A percentile compares a stretch with the other conserved stretches of the same genome.
These are phyloP conservation scores for Platycheirus albimanus DNA, from an alignment of 2,888 invertebrate genomes.

Conservation along the genomic window DNA sequence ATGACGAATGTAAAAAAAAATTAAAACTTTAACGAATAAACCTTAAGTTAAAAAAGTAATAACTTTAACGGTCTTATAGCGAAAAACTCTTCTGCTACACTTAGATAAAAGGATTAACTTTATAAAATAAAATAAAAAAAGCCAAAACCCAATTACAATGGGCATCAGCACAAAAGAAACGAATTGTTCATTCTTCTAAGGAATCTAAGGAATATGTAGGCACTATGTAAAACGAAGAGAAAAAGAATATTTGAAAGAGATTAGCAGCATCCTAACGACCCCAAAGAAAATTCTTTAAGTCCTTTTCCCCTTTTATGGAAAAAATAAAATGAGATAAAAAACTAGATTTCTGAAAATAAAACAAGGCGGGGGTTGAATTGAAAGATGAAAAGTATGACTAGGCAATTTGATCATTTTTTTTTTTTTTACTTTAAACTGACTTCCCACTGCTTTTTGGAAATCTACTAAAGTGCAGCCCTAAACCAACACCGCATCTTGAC, in stretches of 20 bases:
- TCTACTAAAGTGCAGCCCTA: slow-evolving; percentile 68
- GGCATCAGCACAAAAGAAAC: slow-evolving; percentile 51
- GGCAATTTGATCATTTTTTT: slow-evolving; percentile 64
- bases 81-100: slow-evolving; percentile 44
- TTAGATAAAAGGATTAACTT: slow-evolving; percentile 70
- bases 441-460: not conserved
- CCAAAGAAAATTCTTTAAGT: slow-evolving; percentile 67
- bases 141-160: slow-evolving; percentile 42
- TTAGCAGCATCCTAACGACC: no score
- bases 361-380: slow-evolving; percentile 51
- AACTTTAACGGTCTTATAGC: not conserved
- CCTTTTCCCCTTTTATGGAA: slow-evolving; percentile 56
- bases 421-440: slow-evolving; percentile 36
- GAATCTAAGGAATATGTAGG: slow-evolving; percentile 23
- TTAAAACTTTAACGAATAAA: no score
- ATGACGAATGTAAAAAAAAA: no score
- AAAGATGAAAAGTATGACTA: slow-evolving; percentile 45
- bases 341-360: slow-evolving; percentile 60
- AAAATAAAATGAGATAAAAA: slow-evolving; percentile 55
- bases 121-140: slow-evolving; percentile 36
- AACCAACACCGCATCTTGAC: slow-evolving; percentile 63
- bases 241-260: slow-evolving; percentile 32
- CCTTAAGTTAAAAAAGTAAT: not conserved
- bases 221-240: slow-evolving; percentile 19
- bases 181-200: slow-evolving; percentile 59